Evolutionary conservation across 2,113 vertebrate genomes (phyloP).

Genomic region (Phalacrocorax brasilianus): DNA sequence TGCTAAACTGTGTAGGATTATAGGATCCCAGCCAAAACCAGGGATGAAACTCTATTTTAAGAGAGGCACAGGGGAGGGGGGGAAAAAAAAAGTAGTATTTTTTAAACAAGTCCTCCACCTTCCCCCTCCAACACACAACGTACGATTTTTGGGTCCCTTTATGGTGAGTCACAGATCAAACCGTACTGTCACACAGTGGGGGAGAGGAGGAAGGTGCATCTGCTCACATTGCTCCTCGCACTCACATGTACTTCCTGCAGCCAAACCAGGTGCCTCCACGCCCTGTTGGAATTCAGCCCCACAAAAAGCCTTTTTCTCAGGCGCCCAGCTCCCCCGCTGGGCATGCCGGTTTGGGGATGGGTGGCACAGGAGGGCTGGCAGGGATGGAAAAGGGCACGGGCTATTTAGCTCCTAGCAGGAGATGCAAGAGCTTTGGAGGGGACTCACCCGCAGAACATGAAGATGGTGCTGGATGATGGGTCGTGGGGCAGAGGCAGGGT

Average conservation of each 20-base stretch:
- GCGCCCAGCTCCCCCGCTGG: neutral
- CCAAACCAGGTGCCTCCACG: neutral
- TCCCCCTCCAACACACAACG: neutral
- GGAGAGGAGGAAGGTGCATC: conserved; percentile 19
- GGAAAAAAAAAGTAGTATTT: neutral
- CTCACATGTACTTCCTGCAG: rapidly evolving
- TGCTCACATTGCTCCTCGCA: neutral
- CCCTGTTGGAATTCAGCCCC: neutral
- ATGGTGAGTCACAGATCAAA: conserved; percentile 9
- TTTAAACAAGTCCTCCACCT: conserved; percentile 5
- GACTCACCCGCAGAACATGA: conserved; percentile 99
- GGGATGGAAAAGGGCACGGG: neutral
- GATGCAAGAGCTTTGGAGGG: rapidly evolving
- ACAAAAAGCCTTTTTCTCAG: neutral
- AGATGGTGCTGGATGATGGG: conserved; percentile 89
- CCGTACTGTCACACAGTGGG: neutral
- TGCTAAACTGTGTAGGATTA: conserved; percentile 65
- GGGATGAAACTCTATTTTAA: conserved; percentile 72
- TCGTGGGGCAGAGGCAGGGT: conserved; percentile 88
- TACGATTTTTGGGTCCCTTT: neutral
- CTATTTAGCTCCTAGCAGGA: rapidly evolving
- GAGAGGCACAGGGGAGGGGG: neutral
- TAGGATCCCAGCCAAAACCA: conserved; percentile 67
- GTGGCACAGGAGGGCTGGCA: neutral
- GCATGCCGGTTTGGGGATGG: rapidly evolving